Percentiles rank a stretch among this genome's conserved stretches.
phyloP scores from a whole-genome alignment of 2,888 invertebrate species.

The Ashinkailepas kermadecensis region DNA sequence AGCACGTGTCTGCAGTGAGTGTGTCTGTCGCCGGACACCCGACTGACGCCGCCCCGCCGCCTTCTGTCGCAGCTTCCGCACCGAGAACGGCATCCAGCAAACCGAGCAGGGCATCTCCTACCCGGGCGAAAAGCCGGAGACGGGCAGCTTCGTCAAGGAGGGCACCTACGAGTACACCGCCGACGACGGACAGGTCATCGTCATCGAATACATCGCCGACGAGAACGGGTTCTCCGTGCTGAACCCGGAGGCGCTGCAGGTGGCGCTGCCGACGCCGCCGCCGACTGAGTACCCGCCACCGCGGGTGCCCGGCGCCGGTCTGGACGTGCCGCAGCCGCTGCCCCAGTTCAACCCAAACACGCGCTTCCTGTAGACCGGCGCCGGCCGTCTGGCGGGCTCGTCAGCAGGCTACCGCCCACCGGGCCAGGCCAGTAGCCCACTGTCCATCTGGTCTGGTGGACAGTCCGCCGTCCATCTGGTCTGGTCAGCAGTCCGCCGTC shows the following conservation, averaged over 20 bases:
- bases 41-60: too few relatives aligned
- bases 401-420: too few relatives aligned
- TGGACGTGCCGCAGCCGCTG: not conserved
- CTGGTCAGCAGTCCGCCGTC: too few relatives aligned
- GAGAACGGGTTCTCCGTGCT: constrained; percentile 6
- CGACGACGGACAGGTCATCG: not conserved
- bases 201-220: not conserved
- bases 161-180: not conserved
- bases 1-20: not conserved
- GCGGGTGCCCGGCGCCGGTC: not conserved
- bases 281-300: constrained; percentile 13
- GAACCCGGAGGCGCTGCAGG: not conserved
- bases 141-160: constrained; percentile 9
- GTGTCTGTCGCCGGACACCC: not conserved
- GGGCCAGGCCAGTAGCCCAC: too few relatives aligned
- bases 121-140: not conserved
- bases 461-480: too few relatives aligned
- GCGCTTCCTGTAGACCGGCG: not conserved
- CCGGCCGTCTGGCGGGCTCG: too few relatives aligned
- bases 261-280: constrained; percentile 1
- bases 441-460: too few relatives aligned
- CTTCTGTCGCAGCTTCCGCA: not conserved
- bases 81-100: not conserved
- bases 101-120: not conserved
- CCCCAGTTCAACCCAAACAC: not conserved